These are phyloP conservation scores for Cyphomyrmex costatus DNA, from an alignment of 1,140 invertebrate genomes.

Conservation along the genomic window DNA sequence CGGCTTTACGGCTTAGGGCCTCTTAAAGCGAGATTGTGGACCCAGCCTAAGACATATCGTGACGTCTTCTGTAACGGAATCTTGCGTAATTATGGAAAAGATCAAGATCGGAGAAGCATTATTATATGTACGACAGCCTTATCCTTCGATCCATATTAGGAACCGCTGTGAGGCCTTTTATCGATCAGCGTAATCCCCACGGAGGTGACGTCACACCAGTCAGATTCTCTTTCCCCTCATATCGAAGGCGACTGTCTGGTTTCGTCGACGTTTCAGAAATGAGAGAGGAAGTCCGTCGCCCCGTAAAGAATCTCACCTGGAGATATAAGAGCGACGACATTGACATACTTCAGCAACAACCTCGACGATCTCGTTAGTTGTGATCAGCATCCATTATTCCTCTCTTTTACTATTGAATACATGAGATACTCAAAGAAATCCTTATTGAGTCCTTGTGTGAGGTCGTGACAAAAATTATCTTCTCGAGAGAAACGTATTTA, in stretches of 20 bases:
- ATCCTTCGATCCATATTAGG: constrained; percentile 73
- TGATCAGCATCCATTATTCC: constrained; percentile 4
- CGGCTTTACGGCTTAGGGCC: no score
- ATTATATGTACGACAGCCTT: constrained; percentile 13
- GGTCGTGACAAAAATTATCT: not conserved
- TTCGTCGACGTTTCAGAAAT: constrained; percentile 48
- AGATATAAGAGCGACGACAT: constrained; percentile 69
- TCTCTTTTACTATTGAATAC: not conserved
- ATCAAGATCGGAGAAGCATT: constrained; percentile 9
- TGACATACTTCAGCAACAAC: constrained; percentile 76
- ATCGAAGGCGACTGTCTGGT: constrained; percentile 42
- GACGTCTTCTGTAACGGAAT: not conserved
- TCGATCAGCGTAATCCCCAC: constrained; percentile 73
- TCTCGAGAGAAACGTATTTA: not conserved
- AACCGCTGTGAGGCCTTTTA: constrained; percentile 75
- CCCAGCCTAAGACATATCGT: no score
- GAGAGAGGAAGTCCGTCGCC: constrained; percentile 25
- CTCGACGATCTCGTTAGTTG: constrained; percentile 49
- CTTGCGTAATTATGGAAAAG: constrained; percentile 13
- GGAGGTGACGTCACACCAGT: constrained; percentile 77
- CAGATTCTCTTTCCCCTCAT: constrained; percentile 73
- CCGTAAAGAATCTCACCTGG: constrained; percentile 56
- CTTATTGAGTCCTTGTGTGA: not conserved
- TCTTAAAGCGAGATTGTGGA: no score
- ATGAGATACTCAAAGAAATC: not conserved